Percentiles rank a stretch among this genome's conserved stretches.
Evolutionary conservation across 2,888 invertebrate species (phyloP).

Genomic region (Drosophila kuntzei): DNA sequence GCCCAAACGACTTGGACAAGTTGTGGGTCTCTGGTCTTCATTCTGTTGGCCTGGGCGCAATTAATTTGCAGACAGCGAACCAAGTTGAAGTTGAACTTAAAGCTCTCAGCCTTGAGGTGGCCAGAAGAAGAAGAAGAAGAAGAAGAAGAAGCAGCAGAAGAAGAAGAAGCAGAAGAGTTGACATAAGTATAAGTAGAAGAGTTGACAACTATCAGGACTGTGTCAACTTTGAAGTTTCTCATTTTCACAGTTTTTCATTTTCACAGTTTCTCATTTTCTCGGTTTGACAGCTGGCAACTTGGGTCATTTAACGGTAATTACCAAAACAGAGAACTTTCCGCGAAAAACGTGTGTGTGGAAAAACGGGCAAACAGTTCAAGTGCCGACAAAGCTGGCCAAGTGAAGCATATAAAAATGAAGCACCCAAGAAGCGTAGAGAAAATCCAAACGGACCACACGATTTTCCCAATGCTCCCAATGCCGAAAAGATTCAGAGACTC

Average conservation of each 20-base stretch:
- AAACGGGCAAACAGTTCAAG: constrained; percentile 61
- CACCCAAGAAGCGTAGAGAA: constrained; percentile 49
- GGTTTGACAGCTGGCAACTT: constrained; percentile 33
- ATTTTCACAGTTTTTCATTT: background rate
- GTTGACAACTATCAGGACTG: constrained; percentile 79
- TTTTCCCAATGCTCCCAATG: constrained; percentile 54
- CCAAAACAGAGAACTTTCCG: constrained; percentile 65
- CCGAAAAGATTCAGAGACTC: constrained; percentile 42
- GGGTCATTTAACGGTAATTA: constrained; percentile 80
- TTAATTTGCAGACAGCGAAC: constrained; percentile 76
- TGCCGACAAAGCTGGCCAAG: constrained; percentile 75
- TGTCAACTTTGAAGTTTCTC: too few relatives aligned
- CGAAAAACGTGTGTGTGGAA: constrained; percentile 56
- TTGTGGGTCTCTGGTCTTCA: constrained; percentile 16
- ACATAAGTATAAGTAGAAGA: constrained; percentile 53
- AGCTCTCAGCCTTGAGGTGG: constrained; percentile 69
- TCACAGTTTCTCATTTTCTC: constrained; percentile 1
- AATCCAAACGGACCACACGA: constrained; percentile 60
- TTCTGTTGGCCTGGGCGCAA: constrained; percentile 50
- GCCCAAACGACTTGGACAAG: constrained; percentile 45
- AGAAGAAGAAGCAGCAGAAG: too few relatives aligned
- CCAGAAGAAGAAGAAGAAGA: background rate
- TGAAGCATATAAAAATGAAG: constrained; percentile 74
- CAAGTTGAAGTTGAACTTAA: constrained; percentile 9
- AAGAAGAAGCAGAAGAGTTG: constrained; percentile 59